Percentiles rank a stretch among this genome's conserved stretches.
phyloP scores from a whole-genome alignment of 2,888 invertebrate species.

The Chrysolina haemoptera region DNA sequence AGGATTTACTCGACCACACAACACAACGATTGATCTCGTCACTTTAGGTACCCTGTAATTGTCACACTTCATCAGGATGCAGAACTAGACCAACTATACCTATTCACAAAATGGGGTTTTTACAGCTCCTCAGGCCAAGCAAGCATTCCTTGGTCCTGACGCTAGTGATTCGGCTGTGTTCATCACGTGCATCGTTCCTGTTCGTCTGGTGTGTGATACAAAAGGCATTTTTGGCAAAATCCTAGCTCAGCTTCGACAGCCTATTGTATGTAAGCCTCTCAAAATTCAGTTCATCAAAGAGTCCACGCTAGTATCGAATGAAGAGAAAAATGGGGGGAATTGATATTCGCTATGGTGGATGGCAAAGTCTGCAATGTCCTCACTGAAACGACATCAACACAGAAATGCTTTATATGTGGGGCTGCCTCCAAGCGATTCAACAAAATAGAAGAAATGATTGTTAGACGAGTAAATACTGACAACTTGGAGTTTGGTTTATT shows the following conservation, averaged over 20 bases:
- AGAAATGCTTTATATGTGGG: conserved; percentile 33
- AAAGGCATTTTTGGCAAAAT: not conserved
- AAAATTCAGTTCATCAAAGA: conserved; percentile 49
- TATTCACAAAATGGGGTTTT: not conserved
- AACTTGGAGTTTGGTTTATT: conserved; percentile 35
- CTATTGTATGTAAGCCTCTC: conserved; percentile 14
- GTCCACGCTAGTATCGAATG: conserved; percentile 48
- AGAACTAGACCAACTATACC: too few species aligned
- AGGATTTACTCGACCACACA: too few species aligned
- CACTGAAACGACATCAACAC: conserved; percentile 31
- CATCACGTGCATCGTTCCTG: conserved; percentile 56
- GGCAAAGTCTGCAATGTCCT: conserved; percentile 34
- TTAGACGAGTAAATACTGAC: not conserved
- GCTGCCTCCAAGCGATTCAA: conserved; percentile 34
- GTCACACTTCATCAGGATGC: too few species aligned
- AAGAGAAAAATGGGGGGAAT: conserved; percentile 24
- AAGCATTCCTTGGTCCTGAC: conserved; percentile 43
- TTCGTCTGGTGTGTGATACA: conserved; percentile 55
- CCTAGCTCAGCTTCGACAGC: not conserved
- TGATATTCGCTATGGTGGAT: conserved; percentile 33
- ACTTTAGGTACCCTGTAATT: too few species aligned
- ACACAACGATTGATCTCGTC: too few species aligned
- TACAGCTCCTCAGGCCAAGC: not conserved
- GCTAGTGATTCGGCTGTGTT: conserved; percentile 56
- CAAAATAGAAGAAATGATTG: conserved; percentile 19